These are phyloP conservation scores for Brachyistius frenatus DNA, from an alignment of 2,113 vertebrate species.

Conservation along the genomic window DNA sequence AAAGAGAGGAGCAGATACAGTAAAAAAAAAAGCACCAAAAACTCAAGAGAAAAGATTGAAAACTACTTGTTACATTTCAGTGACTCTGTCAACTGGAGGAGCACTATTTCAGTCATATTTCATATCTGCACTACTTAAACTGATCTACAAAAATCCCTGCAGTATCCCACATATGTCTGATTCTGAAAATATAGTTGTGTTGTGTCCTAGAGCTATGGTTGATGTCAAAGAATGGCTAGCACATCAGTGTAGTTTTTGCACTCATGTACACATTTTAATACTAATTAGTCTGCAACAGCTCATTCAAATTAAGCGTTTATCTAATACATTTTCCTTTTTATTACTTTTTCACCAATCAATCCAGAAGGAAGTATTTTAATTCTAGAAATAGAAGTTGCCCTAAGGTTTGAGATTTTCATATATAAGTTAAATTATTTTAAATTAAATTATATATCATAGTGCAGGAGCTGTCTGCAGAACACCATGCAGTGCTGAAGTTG, in stretches of 20 bases:
- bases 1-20: neutral
- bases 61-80: slow-evolving; percentile 20
- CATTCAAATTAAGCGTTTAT: neutral
- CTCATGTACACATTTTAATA: slow-evolving; percentile 25
- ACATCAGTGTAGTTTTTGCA: slow-evolving; percentile 4
- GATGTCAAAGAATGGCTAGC: neutral
- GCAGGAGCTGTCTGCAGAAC: neutral
- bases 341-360: neutral
- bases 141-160: slow-evolving; percentile 28
- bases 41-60: neutral
- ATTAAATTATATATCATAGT: neutral
- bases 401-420: neutral
- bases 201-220: neutral
- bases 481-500: neutral
- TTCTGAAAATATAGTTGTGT: slow-evolving; percentile 31
- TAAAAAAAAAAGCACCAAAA: neutral
- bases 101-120: slow-evolving; percentile 45
- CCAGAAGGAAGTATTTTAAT: neutral
- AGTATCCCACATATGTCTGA: slow-evolving; percentile 28
- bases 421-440: neutral
- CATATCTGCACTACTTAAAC: slow-evolving; percentile 21
- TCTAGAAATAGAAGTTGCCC: slow-evolving; percentile 8
- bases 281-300: slow-evolving; percentile 16
- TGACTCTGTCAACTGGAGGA: slow-evolving; percentile 21
- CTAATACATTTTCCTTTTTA: slow-evolving; percentile 4